A percentile compares a stretch with the other conserved stretches of the same genome.
Evolutionary conservation across 2,113 vertebrate genomes (phyloP).

Genomic region (Stercorarius parasiticus): DNA sequence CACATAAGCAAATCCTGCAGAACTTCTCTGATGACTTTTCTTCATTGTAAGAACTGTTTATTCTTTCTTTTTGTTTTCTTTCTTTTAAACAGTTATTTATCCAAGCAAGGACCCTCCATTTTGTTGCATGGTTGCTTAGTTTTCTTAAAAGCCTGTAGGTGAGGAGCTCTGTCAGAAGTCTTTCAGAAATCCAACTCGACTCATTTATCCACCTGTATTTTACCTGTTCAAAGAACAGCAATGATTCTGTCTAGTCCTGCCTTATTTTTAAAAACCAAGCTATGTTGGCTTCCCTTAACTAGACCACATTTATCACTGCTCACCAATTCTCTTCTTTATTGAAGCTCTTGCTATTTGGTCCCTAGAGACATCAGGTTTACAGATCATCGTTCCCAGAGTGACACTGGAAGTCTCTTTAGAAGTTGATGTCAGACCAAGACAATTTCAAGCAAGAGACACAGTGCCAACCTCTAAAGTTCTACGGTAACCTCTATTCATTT

Average conservation of each 20-base stretch:
- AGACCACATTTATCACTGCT: not conserved
- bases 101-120: not conserved
- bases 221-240: fast-evolving
- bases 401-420: not conserved
- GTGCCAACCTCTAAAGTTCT: not conserved
- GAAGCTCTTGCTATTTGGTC: not conserved
- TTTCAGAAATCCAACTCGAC: not conserved
- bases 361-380: not conserved
- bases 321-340: not conserved
- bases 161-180: not conserved
- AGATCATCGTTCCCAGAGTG: not conserved
- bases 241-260: not conserved
- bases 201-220: not conserved
- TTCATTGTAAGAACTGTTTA: not conserved
- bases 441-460: not conserved
- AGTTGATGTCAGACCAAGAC: not conserved
- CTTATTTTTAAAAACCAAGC: not conserved
- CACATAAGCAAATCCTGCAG: not conserved
- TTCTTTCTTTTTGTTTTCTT: not conserved
- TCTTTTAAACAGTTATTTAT: not conserved
- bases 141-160: not conserved
- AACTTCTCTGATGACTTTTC: not conserved
- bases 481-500: not conserved
- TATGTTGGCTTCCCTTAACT: not conserved
- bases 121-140: not conserved